These are phyloP conservation scores for Vireo griseus DNA, from an alignment of 2,797 vertebrate genomes.

Conservation along the genomic window DNA sequence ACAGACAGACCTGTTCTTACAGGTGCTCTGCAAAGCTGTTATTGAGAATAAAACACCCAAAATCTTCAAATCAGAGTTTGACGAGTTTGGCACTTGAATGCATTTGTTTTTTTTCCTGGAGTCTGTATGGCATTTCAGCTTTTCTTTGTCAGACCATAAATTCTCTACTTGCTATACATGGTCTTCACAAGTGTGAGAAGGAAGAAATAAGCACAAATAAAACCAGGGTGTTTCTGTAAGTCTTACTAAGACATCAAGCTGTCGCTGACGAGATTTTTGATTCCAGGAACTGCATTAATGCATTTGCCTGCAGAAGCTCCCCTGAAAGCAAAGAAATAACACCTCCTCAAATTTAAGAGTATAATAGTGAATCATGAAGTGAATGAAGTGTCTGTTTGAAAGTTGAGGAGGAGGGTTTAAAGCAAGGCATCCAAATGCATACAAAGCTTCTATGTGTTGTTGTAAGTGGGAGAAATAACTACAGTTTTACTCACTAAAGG, in stretches of 20 bases:
- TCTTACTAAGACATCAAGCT: not conserved
- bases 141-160: not conserved
- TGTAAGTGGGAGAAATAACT: not conserved
- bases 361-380: not conserved
- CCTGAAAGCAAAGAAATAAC: not conserved
- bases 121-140: not conserved
- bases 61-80: not conserved
- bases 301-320: not conserved
- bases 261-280: not conserved
- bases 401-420: not conserved
- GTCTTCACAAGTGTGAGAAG: not conserved
- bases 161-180: not conserved
- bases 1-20: conserved; percentile 7
- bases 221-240: not conserved
- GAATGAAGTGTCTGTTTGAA: not conserved
- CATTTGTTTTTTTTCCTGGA: not conserved
- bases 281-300: not conserved
- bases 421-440: not conserved
- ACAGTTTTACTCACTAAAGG: not conserved
- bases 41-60: not conserved
- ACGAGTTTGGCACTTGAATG: not conserved
- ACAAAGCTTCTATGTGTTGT: not conserved
- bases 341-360: not conserved
- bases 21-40: conserved; percentile 74
- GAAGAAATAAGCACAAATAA: not conserved